A percentile compares a stretch with the other conserved stretches of the same genome.
These are phyloP conservation scores for Yponomeuta cagnagella DNA, from an alignment of 2,888 invertebrate species.

Conservation along the genomic window DNA sequence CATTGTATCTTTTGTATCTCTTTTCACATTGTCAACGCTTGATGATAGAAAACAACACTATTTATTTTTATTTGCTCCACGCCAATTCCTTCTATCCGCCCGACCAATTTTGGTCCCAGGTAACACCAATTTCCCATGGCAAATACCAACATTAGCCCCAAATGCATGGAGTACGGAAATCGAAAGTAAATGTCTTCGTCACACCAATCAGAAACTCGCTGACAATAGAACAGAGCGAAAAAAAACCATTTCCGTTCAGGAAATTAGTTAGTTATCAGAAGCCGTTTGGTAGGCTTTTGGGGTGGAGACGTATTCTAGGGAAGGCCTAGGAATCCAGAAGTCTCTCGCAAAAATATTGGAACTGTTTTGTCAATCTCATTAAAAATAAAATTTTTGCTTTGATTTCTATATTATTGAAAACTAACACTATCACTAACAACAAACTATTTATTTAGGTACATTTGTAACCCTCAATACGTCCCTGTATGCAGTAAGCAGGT, in stretches of 20 bases:
- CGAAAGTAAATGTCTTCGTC: neutral
- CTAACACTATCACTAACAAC: no score
- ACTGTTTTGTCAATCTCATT: no score
- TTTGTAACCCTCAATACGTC: no score
- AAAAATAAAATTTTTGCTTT: no score
- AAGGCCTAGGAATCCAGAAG: neutral
- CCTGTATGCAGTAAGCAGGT: no score
- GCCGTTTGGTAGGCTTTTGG: neutral
- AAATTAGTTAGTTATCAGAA: conserved; percentile 3
- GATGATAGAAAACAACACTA: no score
- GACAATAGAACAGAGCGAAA: neutral
- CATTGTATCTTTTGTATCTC: no score
- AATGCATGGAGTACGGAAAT: neutral
- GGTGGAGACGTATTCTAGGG: neutral
- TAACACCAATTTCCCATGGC: neutral
- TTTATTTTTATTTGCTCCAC: neutral
- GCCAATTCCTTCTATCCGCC: neutral
- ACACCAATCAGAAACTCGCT: neutral
- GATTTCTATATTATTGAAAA: no score
- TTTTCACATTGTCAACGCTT: no score
- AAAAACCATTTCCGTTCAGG: neutral
- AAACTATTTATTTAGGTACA: no score
- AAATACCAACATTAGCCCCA: neutral
- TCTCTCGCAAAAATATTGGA: no score
- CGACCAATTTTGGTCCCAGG: neutral